Conservation (phyloP, 2,888 invertebrate species). For the Trachelus stipa region DNA sequence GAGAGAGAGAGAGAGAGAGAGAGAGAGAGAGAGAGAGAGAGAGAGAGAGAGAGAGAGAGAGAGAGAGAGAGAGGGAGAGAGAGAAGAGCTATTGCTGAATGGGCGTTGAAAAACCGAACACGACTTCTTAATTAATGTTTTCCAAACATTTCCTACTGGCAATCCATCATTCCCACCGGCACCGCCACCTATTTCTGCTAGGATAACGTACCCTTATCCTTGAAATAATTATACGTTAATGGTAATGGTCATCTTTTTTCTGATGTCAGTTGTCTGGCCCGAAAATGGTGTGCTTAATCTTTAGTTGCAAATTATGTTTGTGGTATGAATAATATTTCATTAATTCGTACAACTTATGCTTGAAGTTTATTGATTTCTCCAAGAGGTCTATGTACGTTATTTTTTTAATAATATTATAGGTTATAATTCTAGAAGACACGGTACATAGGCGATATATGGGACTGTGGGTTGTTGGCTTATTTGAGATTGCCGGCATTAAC, state of each 20-base stretch:
- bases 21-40: too few relatives aligned
- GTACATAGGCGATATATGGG: background rate
- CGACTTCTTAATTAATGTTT: conserved; percentile 52
- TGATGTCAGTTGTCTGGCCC: background rate
- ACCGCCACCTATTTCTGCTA: background rate
- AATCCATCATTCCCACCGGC: conserved; percentile 40
- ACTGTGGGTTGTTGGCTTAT: too few relatives aligned
- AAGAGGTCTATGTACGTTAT: background rate
- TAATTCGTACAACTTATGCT: background rate
- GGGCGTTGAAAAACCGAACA: conserved; percentile 40
- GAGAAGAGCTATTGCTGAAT: conserved; percentile 32
- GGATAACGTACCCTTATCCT: background rate
- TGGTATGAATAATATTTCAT: background rate
- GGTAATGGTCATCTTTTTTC: background rate
- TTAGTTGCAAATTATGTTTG: background rate
- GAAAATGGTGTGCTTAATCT: background rate
- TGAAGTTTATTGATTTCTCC: background rate
- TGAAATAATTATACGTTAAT: background rate
- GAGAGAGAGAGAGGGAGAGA: conserved; percentile 10
- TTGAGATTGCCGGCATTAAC: too few relatives aligned
- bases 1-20: too few relatives aligned
- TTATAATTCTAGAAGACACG: background rate
- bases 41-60: too few relatives aligned
- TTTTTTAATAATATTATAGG: background rate
- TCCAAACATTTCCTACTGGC: conserved; percentile 37